These are phyloP conservation scores for Perca flavescens DNA, from an alignment of 2,113 vertebrate species.

Conservation along the genomic window DNA sequence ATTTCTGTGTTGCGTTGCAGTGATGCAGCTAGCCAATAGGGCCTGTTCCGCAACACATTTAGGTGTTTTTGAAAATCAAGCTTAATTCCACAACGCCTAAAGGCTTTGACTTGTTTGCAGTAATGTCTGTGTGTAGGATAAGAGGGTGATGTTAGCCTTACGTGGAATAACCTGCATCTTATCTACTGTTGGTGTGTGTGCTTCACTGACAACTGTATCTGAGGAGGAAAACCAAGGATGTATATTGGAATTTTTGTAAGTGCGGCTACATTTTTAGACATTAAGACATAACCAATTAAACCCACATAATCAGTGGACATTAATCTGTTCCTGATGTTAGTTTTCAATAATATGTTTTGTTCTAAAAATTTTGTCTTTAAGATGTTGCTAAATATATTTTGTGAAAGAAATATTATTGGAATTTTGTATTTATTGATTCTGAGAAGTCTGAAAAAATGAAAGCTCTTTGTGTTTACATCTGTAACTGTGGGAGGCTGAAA, in stretches of 20 bases:
- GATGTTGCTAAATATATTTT: slow-evolving; percentile 8
- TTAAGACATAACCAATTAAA: background rate
- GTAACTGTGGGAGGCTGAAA: background rate
- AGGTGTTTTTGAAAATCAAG: background rate
- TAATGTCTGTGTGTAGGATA: background rate
- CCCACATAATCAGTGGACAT: background rate
- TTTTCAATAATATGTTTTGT: background rate
- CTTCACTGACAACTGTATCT: background rate
- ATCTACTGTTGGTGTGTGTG: background rate
- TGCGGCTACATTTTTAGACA: background rate
- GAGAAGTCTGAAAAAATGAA: background rate
- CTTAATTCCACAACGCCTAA: background rate
- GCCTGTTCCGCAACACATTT: background rate
- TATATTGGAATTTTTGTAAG: slow-evolving; percentile 27
- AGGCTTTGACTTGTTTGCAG: background rate
- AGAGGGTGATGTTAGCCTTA: background rate
- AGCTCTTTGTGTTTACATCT: background rate
- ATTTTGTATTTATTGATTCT: background rate
- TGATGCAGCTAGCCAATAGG: background rate
- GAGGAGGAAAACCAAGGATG: background rate
- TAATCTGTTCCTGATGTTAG: background rate
- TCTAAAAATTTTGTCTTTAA: background rate
- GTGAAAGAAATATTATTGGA: background rate
- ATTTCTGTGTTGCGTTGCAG: background rate
- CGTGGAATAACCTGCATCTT: background rate